Evolutionary conservation across 2,797 vertebrate species (phyloP).

Genomic region (Tamandua tetradactyla): DNA sequence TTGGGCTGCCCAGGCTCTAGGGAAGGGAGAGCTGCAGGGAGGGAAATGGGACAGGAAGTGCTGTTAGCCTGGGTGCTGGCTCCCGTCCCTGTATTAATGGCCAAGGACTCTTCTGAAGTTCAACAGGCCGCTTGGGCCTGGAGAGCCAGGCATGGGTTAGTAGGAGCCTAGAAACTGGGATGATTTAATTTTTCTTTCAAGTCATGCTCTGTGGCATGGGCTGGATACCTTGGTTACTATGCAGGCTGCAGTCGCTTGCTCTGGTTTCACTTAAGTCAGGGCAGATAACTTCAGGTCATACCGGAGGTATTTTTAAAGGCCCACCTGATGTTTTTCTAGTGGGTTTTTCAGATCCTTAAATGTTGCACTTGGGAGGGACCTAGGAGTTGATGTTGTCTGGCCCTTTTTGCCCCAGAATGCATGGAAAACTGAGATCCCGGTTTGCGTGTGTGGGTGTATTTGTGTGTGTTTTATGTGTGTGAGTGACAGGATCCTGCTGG

Average conservation of each 20-base stretch:
- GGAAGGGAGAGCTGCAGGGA: neutral
- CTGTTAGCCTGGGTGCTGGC: neutral
- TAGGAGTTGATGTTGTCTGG: slow-evolving; percentile 15
- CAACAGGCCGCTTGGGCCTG: neutral
- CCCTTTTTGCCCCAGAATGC: neutral
- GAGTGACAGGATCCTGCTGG: neutral
- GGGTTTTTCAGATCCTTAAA: slow-evolving; percentile 12
- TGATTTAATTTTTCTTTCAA: slow-evolving; percentile 7
- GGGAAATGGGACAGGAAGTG: neutral
- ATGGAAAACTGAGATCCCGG: neutral
- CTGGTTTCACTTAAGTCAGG: neutral
- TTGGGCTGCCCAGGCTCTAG: neutral
- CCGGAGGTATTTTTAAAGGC: neutral
- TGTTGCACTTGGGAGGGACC: slow-evolving; percentile 16
- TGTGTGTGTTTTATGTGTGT: neutral
- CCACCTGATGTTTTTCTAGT: neutral
- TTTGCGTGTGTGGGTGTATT: neutral
- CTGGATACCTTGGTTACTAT: neutral
- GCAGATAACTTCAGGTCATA: slow-evolving; percentile 9
- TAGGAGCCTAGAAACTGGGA: neutral
- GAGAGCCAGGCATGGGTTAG: neutral
- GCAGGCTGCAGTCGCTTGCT: neutral
- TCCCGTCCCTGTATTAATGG: neutral
- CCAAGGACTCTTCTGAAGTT: neutral
- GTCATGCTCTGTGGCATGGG: neutral